These are phyloP conservation scores for Castor canadensis DNA, from an alignment of 2,113 vertebrate genomes.

Conservation along the genomic window DNA sequence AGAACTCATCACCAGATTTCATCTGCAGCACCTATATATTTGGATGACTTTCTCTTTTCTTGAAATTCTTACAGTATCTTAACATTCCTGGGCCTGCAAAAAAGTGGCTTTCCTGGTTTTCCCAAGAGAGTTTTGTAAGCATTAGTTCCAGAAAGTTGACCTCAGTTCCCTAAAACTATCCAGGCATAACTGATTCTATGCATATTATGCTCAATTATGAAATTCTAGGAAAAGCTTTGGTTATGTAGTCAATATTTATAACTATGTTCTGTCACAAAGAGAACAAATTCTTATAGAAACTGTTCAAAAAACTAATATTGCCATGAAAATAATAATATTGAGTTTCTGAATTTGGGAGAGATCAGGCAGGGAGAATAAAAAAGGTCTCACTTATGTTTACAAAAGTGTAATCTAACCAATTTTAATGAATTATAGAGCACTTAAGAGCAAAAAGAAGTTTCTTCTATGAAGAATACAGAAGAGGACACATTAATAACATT, in stretches of 20 bases:
- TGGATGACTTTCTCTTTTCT: neutral
- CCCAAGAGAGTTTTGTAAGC: neutral
- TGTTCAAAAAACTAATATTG: constrained; percentile 26
- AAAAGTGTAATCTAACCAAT: neutral
- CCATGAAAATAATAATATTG: constrained; percentile 20
- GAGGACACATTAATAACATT: neutral
- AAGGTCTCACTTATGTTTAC: constrained; percentile 19
- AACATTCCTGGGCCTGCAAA: neutral
- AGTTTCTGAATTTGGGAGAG: neutral
- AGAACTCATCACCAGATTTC: neutral
- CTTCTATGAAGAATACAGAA: neutral
- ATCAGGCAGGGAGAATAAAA: neutral
- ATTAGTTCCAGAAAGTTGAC: neutral
- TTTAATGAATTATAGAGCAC: neutral
- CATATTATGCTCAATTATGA: neutral
- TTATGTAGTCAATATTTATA: constrained; percentile 12
- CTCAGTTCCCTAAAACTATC: neutral
- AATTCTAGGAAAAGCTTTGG: neutral
- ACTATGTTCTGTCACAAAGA: constrained; percentile 40
- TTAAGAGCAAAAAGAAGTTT: neutral
- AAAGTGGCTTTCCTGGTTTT: neutral
- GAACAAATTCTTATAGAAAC: neutral
- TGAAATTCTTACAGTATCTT: neutral
- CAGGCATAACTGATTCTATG: neutral
- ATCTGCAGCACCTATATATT: neutral